Evolutionary conservation across 2,797 vertebrate genomes (phyloP).

Genomic region (Poecilia picta): DNA sequence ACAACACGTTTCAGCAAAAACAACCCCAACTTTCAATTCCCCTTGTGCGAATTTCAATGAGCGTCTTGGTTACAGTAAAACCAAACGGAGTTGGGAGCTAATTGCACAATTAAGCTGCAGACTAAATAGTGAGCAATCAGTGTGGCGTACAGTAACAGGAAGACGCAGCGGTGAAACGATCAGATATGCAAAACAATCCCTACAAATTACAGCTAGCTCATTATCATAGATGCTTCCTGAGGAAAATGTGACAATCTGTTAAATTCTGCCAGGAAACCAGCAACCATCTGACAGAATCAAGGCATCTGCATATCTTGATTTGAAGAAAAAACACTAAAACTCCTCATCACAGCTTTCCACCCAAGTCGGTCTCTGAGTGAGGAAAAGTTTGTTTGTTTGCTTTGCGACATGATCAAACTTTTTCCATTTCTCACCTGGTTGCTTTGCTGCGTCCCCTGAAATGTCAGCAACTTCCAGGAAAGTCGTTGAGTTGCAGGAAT

Average conservation of each 20-base stretch:
- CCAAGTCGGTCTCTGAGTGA: neutral
- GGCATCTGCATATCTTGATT: slow-evolving; percentile 50
- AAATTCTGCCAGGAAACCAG: slow-evolving; percentile 9
- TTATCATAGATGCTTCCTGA: slow-evolving; percentile 10
- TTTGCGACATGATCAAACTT: neutral
- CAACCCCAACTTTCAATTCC: slow-evolving; percentile 17
- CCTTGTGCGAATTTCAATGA: slow-evolving; percentile 50
- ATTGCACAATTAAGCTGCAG: slow-evolving; percentile 33
- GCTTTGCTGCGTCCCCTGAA: slow-evolving; percentile 15
- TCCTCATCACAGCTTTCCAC: slow-evolving; percentile 22
- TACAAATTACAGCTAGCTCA: slow-evolving; percentile 2
- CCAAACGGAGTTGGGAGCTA: slow-evolving; percentile 32
- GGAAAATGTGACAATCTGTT: slow-evolving; percentile 27
- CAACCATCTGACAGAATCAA: slow-evolving; percentile 16
- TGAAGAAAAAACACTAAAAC: slow-evolving; percentile 21
- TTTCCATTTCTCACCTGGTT: neutral
- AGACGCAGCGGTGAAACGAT: slow-evolving; percentile 16
- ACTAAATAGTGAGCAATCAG: slow-evolving; percentile 42
- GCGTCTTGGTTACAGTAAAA: slow-evolving; percentile 38
- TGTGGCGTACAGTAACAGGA: slow-evolving; percentile 6
- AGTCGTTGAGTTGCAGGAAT: slow-evolving; percentile 34
- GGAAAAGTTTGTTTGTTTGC: slow-evolving; percentile 2
- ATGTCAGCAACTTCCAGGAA: slow-evolving; percentile 31
- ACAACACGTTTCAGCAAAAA: slow-evolving; percentile 53
- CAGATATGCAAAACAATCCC: neutral